Base-by-base conservation (phyloP, 2,113 vertebrate species). In the Heterocephalus glaber region DNA sequence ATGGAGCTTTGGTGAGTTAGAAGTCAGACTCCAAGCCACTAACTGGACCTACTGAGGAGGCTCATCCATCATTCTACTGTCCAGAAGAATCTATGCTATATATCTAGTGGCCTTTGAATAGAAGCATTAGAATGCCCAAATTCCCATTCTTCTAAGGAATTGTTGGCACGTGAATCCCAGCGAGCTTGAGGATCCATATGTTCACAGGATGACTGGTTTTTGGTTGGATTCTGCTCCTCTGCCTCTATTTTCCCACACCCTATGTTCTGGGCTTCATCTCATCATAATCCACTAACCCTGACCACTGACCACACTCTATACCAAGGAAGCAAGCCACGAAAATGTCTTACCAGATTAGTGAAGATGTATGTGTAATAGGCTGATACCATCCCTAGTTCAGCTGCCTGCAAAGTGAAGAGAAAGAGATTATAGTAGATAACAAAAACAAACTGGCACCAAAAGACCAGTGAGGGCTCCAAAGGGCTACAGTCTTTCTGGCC, bases 291-390 rank as follows among this genome's bases (percentile, higher is more conserved):
- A 92, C 96, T 38, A 70, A 60, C 72, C 91, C 95, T 93, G 92
- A 88, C 95, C 94, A 93, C 91, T 87, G 52, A 38, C 77, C 74
- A 47, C 58, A 77, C 7, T 88, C 63, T 80, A 44, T 0, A 47
- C 85, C 70, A 9, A 70, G 63, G 90, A 93, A 88, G 90, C 65
- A 92, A 96, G 92, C 5, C 33, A 70, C 93, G 82, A 85, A 92
- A 98, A 93, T 0, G 65, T 97, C 99, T 99, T 99, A 99, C 99
- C 99, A 99, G 99, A 96, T 99, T 99, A 96, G 99, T 99, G 98
- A 99, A 99, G 99, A 99, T 99, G 98, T 99, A 99, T 24, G 99
- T 99, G 98, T 99, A 99, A 98, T 99, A 99, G 97, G 99, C 99
- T 30, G 99, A 99, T 80, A 99, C 99, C 99, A 99, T 99, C 91